These are phyloP conservation scores for Phalacrocorax brasilianus DNA, from an alignment of 2,113 vertebrate species.

Conservation along the genomic window DNA sequence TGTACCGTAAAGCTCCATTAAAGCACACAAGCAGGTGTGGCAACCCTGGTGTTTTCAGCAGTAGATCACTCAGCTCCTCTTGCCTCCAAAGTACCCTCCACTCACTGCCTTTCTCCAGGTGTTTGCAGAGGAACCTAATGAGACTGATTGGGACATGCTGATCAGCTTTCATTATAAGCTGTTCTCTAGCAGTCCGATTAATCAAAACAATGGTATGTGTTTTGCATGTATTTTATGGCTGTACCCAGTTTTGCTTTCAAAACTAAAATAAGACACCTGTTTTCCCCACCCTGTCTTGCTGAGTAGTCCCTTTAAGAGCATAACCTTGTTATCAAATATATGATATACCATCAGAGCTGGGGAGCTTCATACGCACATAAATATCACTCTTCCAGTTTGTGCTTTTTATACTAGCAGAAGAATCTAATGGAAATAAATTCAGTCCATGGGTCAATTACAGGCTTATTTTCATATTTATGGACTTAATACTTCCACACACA, in stretches of 20 bases:
- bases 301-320: conserved; percentile 54
- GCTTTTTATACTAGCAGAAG: conserved; percentile 61
- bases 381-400: conserved; percentile 55
- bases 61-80: background rate
- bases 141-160: background rate
- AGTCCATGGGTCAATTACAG: conserved; percentile 74
- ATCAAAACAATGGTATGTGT: background rate
- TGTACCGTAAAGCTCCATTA: background rate
- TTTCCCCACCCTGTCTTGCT: conserved; percentile 19
- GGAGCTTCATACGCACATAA: conserved; percentile 35
- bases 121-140: background rate
- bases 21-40: background rate
- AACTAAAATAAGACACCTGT: conserved; percentile 48
- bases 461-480: conserved; percentile 78
- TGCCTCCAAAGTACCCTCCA: background rate
- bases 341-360: conserved; percentile 25
- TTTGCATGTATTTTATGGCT: background rate
- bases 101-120: conserved; percentile 34
- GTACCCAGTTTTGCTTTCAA: background rate
- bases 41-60: background rate
- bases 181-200: background rate
- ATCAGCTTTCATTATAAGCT: background rate
- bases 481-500: conserved; percentile 71
- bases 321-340: conserved; percentile 38
- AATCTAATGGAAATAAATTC: conserved; percentile 73